These are phyloP conservation scores for Molothrus aeneus DNA, from an alignment of 2,797 vertebrate species.

Conservation along the genomic window DNA sequence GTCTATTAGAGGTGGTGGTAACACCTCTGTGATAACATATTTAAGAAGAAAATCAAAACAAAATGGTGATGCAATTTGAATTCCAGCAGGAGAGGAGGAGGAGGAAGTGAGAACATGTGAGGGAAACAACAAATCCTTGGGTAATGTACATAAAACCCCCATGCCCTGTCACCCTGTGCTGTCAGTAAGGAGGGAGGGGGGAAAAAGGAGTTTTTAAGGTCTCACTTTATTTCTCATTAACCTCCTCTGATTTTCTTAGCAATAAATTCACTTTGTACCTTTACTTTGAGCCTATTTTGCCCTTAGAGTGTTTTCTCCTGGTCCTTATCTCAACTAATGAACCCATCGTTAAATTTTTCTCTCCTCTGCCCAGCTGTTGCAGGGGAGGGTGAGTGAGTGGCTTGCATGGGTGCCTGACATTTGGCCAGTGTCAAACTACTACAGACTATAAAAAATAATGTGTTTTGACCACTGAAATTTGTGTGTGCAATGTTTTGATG, in stretches of 20 bases:
- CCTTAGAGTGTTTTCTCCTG: neutral
- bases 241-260: neutral
- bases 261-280: neutral
- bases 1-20: too few species aligned
- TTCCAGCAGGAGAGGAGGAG: neutral
- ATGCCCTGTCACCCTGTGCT: neutral
- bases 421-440: neutral
- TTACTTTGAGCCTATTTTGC: neutral
- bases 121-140: neutral
- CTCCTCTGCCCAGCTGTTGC: neutral
- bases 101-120: neutral
- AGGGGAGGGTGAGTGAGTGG: neutral
- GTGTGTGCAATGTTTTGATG: neutral
- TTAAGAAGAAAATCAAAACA: neutral
- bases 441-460: neutral
- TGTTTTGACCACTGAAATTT: neutral
- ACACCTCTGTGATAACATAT: neutral
- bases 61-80: neutral
- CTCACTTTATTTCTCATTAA: neutral
- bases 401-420: neutral
- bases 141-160: accelerated
- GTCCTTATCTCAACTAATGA: neutral
- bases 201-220: neutral
- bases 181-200: accelerated
- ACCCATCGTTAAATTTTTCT: neutral